phyloP scores from a whole-genome alignment of 2,113 vertebrate genomes.

The Solea solea region DNA sequence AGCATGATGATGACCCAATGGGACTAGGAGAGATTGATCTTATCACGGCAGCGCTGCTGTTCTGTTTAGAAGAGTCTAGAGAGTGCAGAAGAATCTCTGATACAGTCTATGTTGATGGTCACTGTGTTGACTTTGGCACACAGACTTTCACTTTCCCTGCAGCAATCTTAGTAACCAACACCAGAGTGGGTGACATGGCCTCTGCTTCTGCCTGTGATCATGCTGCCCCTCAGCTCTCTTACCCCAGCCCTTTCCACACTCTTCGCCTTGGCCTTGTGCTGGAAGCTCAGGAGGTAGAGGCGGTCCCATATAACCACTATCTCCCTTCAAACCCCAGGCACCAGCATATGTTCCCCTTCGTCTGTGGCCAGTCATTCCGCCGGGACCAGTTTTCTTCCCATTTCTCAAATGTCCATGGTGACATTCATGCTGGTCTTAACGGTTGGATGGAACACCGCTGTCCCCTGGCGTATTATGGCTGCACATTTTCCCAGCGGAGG shows the following conservation, averaged over 20 bases:
- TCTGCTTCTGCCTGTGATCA: conserved; percentile 97
- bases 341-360: conserved; percentile 92
- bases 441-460: conserved; percentile 99
- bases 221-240: conserved; percentile 93
- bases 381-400: conserved; percentile 97
- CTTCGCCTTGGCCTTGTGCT: conserved; percentile 93
- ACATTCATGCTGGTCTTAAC: conserved; percentile 97
- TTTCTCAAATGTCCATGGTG: conserved; percentile 96
- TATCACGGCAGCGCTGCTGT: conserved; percentile 93
- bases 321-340: conserved; percentile 66
- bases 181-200: conserved; percentile 96
- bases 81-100: conserved; percentile 94
- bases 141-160: conserved; percentile 97
- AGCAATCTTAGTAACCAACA: conserved; percentile 94
- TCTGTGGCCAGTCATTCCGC: conserved; percentile 95
- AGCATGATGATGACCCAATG: conserved; percentile 91
- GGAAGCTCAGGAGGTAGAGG: conserved; percentile 85
- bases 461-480: conserved; percentile 96
- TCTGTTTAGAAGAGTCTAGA: conserved; percentile 95
- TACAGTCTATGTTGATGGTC: conserved; percentile 87
- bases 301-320: conserved; percentile 63
- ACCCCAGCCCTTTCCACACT: conserved; percentile 94
- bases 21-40: conserved; percentile 95
- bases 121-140: conserved; percentile 91
- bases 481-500: conserved; percentile 94